phyloP scores from a whole-genome alignment of 1,140 invertebrate genomes.

The Drosophila subpulchrella region DNA sequence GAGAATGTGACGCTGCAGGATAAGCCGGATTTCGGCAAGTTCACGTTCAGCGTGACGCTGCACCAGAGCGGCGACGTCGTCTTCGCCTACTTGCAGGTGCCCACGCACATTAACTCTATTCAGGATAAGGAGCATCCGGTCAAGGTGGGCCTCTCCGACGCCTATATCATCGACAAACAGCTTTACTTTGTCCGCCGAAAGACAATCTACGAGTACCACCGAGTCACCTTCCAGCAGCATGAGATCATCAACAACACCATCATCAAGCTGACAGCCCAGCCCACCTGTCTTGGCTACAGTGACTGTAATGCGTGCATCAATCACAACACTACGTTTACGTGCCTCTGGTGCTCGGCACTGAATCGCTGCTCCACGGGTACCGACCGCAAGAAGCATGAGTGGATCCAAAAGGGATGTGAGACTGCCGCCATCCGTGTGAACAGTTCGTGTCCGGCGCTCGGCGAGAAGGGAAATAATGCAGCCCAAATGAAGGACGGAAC shows the following conservation, averaged over 20 bases:
- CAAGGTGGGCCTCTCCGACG: slow-evolving; percentile 98
- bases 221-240: slow-evolving; percentile 91
- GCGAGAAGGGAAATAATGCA: slow-evolving; percentile 77
- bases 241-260: slow-evolving; percentile 93
- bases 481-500: slow-evolving; percentile 30
- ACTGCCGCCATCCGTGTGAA: slow-evolving; percentile 84
- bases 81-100: slow-evolving; percentile 95
- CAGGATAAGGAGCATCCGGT: slow-evolving; percentile 95
- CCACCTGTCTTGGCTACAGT: slow-evolving; percentile 93
- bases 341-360: slow-evolving; percentile 93
- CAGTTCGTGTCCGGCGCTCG: slow-evolving; percentile 83
- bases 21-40: slow-evolving; percentile 86
- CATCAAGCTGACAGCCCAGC: slow-evolving; percentile 92
- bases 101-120: slow-evolving; percentile 90
- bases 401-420: slow-evolving; percentile 91
- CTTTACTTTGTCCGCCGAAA: slow-evolving; percentile 93
- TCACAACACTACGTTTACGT: slow-evolving; percentile 89
- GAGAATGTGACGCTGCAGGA: slow-evolving; percentile 95
- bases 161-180: slow-evolving; percentile 96
- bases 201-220: slow-evolving; percentile 98
- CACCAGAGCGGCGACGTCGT: slow-evolving; percentile 95
- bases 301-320: slow-evolving; percentile 90
- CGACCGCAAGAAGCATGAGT: slow-evolving; percentile 95
- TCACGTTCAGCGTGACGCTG: slow-evolving; percentile 95
- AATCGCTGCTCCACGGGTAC: slow-evolving; percentile 93